phyloP scores from a whole-genome alignment of 1,140 invertebrate species.

The Scaptomyza graminum region DNA sequence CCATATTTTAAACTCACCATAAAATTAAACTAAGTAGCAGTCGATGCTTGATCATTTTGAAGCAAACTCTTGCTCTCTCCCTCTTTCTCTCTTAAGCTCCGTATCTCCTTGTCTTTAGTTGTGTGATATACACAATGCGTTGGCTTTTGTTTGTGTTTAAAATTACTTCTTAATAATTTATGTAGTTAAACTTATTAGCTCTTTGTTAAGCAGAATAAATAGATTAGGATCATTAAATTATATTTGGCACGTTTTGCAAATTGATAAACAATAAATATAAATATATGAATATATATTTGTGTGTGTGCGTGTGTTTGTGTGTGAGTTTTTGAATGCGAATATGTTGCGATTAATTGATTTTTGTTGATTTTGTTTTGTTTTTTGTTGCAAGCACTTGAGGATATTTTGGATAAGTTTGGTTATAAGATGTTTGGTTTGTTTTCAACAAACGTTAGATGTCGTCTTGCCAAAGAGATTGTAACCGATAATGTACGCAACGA shows the following conservation, averaged over 20 bases:
- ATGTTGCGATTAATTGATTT: constrained; percentile 9
- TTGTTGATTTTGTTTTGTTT: constrained; percentile 2
- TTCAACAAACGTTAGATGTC: constrained; percentile 56
- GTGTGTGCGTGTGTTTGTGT: constrained; percentile 32
- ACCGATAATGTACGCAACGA: constrained; percentile 82
- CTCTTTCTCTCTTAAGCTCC: constrained; percentile 11
- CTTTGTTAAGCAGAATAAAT: constrained; percentile 74
- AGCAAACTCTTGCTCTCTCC: constrained; percentile 49
- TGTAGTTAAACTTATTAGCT: constrained; percentile 77
- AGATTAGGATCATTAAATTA: constrained; percentile 71
- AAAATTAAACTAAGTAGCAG: constrained; percentile 71
- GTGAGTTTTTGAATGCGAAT: constrained; percentile 1
- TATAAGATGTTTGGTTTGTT: constrained; percentile 2
- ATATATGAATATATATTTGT: constrained; percentile 56
- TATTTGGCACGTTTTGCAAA: constrained; percentile 77
- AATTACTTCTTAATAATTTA: constrained; percentile 80
- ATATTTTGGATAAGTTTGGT: constrained; percentile 36
- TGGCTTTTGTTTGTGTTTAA: constrained; percentile 50
- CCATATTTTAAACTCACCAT: constrained; percentile 60
- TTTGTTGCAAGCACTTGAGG: constrained; percentile 31
- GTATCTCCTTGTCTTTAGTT: constrained; percentile 32
- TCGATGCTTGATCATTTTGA: constrained; percentile 67
- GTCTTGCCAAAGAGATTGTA: constrained; percentile 83
- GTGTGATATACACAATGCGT: constrained; percentile 10
- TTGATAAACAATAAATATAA: constrained; percentile 79